A percentile compares a stretch with the other conserved stretches of the same genome.
These are phyloP conservation scores for Hemichromis elongatus DNA, from an alignment of 2,113 vertebrate genomes.

Conservation along the genomic window DNA sequence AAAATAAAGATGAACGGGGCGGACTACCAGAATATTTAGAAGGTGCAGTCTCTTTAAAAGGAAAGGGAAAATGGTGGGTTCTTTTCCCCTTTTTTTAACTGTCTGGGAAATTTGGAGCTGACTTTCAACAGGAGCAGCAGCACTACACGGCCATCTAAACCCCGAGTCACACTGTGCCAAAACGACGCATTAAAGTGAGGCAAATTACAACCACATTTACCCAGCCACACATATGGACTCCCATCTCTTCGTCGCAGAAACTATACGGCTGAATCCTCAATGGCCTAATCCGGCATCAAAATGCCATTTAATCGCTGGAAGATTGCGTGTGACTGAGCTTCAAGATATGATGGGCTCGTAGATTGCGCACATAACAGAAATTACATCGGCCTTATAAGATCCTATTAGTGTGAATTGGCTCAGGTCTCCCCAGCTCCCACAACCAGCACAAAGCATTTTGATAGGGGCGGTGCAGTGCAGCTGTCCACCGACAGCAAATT, in stretches of 20 bases:
- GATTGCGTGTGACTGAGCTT: constrained; percentile 42
- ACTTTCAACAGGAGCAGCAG: constrained; percentile 18
- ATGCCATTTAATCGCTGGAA: constrained; percentile 41
- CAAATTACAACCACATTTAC: constrained; percentile 44
- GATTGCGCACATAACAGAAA: constrained; percentile 53
- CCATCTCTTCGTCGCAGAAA: constrained; percentile 2
- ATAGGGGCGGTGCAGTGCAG: constrained; percentile 65
- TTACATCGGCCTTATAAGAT: constrained; percentile 57
- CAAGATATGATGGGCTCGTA: constrained; percentile 40
- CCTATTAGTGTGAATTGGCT: constrained; percentile 57
- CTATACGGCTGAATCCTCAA: constrained; percentile 28
- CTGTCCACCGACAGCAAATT: constrained; percentile 54
- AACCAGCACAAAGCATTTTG: constrained; percentile 51
- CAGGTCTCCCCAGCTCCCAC: constrained; percentile 27
- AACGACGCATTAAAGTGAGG: constrained; percentile 52
- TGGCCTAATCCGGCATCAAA: constrained; percentile 54
- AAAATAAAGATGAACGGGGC: constrained; percentile 43
- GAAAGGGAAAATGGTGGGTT: background rate
- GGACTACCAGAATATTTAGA: constrained; percentile 5
- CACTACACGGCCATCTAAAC: constrained; percentile 25
- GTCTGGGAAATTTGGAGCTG: constrained; percentile 2
- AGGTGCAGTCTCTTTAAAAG: background rate
- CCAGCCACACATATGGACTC: constrained; percentile 26
- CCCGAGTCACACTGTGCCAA: constrained; percentile 28
- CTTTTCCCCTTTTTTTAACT: background rate